These are phyloP conservation scores for Malacoctenus gilli DNA, from an alignment of 2,797 vertebrate genomes.

Conservation along the genomic window DNA sequence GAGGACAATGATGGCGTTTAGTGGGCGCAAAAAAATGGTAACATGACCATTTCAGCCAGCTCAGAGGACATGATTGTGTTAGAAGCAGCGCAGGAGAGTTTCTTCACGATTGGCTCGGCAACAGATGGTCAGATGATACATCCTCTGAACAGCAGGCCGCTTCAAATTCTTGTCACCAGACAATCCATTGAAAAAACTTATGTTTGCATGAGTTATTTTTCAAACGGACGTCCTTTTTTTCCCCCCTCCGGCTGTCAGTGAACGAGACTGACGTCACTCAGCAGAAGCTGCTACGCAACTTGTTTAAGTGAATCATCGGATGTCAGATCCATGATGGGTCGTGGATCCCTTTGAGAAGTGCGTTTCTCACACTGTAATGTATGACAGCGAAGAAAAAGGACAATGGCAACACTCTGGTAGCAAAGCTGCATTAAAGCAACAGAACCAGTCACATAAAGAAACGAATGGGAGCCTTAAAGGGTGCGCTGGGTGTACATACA, in stretches of 20 bases:
- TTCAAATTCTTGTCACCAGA: no score
- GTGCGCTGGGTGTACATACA: neutral
- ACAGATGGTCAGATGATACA: no score
- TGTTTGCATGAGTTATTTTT: no score
- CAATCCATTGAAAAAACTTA: no score
- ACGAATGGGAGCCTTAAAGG: no score
- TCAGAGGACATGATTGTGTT: neutral
- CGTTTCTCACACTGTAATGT: neutral
- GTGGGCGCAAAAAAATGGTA: slow-evolving; percentile 14
- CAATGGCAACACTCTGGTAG: no score
- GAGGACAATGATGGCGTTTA: slow-evolving; percentile 9
- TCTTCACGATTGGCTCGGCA: neutral
- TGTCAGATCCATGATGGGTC: neutral
- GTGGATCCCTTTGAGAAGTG: neutral
- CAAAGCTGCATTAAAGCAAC: no score
- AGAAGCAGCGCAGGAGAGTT: neutral
- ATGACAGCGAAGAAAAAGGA: neutral
- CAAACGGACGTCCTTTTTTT: no score
- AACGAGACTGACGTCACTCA: neutral
- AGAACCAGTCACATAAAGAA: no score
- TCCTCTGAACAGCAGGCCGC: no score
- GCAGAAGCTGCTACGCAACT: neutral
- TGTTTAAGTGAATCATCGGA: neutral
- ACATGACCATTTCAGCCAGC: slow-evolving; percentile 5
- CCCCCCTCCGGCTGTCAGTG: no score